phyloP scores from a whole-genome alignment of 2,797 vertebrate genomes.

The Ceryle rudis region DNA sequence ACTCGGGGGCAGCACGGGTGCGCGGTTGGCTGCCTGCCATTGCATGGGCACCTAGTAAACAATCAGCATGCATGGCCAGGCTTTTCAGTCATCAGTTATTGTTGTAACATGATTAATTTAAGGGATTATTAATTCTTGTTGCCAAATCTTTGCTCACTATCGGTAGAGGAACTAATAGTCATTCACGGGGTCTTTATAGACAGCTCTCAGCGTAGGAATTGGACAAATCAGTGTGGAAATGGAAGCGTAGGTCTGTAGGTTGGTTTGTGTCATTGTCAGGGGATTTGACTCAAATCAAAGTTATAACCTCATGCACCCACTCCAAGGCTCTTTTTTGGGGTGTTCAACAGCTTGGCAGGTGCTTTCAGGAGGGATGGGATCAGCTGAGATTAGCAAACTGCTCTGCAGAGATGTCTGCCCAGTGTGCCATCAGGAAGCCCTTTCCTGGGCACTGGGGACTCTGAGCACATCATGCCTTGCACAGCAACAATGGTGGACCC shows the following conservation, averaged over 20 bases:
- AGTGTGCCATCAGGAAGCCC: background rate
- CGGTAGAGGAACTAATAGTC: background rate
- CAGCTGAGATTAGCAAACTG: background rate
- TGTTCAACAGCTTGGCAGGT: background rate
- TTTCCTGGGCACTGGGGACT: background rate
- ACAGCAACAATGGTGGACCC: background rate
- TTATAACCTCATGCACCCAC: background rate
- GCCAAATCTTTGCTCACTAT: background rate
- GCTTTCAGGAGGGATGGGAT: background rate
- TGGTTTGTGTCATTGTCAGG: background rate
- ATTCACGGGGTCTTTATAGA: background rate
- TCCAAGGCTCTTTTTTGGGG: background rate
- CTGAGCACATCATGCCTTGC: background rate
- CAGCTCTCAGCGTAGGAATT: background rate
- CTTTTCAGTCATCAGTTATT: conserved; percentile 11
- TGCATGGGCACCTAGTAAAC: background rate
- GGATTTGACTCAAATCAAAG: background rate
- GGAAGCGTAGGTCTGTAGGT: background rate
- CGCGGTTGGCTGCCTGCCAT: conserved; percentile 7
- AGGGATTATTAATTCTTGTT: background rate
- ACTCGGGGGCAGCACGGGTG: fast-evolving
- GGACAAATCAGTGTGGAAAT: background rate
- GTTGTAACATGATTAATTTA: conserved; percentile 36
- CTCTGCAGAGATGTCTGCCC: background rate
- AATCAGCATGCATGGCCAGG: background rate